Percentiles rank a stretch among this genome's conserved stretches.
Evolutionary conservation across 2,888 invertebrate species (phyloP).

Genomic region (Sicus ferrugineus): DNA sequence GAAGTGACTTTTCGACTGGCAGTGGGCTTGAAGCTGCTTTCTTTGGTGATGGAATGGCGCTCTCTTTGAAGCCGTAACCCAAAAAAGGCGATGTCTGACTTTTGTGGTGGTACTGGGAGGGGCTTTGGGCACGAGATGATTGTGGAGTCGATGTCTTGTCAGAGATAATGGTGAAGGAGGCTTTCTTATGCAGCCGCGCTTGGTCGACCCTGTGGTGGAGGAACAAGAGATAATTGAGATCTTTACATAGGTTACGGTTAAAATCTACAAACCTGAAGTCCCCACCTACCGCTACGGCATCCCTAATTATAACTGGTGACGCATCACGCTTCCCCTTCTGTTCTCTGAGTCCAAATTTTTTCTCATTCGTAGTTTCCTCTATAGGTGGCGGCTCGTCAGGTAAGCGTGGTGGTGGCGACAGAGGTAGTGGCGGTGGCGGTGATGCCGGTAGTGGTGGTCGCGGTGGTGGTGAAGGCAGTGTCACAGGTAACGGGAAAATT

Average conservation of each 20-base stretch:
- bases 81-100: conserved; percentile 71
- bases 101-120: conserved; percentile 45
- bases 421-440: conserved; percentile 36
- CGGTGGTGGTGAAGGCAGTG: conserved; percentile 50
- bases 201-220: conserved; percentile 54
- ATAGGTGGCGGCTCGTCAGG: conserved; percentile 8
- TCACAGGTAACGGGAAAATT: conserved; percentile 44
- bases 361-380: conserved; percentile 10
- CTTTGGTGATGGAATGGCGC: conserved; percentile 30
- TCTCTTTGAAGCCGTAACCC: conserved; percentile 67
- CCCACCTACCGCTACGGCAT: conserved; percentile 60
- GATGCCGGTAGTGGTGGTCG: conserved; percentile 44
- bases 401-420: conserved; percentile 46
- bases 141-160: conserved; percentile 67
- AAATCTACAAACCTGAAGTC: conserved; percentile 52
- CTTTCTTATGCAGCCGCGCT: conserved; percentile 70
- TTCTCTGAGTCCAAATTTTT: conserved; percentile 31
- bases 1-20: conserved; percentile 45
- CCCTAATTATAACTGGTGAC: conserved; percentile 61
- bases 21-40: conserved; percentile 36
- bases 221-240: too few relatives aligned
- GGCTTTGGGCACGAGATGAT: conserved; percentile 67
- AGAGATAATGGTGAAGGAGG: conserved; percentile 75
- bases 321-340: conserved; percentile 45
- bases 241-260: neutral